Conservation (phyloP, 2,888 invertebrate species). For the Cerastis rubricosa region DNA sequence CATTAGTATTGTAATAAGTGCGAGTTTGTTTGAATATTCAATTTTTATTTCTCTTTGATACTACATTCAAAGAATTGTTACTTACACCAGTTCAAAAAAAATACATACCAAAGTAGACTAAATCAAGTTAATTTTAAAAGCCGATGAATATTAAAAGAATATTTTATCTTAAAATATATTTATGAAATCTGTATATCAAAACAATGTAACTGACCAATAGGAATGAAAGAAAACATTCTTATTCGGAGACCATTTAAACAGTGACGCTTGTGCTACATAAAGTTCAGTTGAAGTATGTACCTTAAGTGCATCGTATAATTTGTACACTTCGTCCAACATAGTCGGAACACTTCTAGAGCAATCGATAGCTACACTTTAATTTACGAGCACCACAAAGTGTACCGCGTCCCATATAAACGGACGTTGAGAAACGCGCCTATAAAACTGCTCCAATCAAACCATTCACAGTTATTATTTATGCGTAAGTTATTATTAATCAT, state of each 20-base stretch:
- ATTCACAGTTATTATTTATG: slow-evolving; percentile 76
- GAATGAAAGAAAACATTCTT: slow-evolving; percentile 20
- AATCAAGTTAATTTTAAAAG: slow-evolving; percentile 41
- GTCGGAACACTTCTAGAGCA: slow-evolving; percentile 13
- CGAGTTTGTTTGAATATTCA: slow-evolving; percentile 20
- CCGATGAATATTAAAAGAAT: slow-evolving; percentile 23
- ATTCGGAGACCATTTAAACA: slow-evolving; percentile 3
- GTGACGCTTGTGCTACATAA: background rate
- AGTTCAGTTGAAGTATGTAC: slow-evolving; percentile 15
- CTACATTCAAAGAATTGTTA: slow-evolving; percentile 8
- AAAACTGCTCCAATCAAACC: slow-evolving; percentile 69
- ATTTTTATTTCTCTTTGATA: slow-evolving; percentile 29
- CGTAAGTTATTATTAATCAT: slow-evolving; percentile 86
- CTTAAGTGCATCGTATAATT: slow-evolving; percentile 49
- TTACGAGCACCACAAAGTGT: slow-evolving; percentile 49
- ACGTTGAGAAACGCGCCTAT: slow-evolving; percentile 48
- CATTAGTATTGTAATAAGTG: slow-evolving; percentile 25
- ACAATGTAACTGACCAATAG: slow-evolving; percentile 9
- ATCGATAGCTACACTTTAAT: slow-evolving; percentile 53
- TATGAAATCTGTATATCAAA: slow-evolving; percentile 27
- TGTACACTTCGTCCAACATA: slow-evolving; percentile 27
- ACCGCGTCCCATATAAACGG: slow-evolving; percentile 50
- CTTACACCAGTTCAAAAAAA: slow-evolving; percentile 32
- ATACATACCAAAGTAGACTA: slow-evolving; percentile 9
- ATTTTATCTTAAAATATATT: slow-evolving; percentile 36